A percentile compares a stretch with the other conserved stretches of the same genome.
Evolutionary conservation across 2,888 invertebrate genomes (phyloP).

Genomic region (Chymomyza amoena): DNA sequence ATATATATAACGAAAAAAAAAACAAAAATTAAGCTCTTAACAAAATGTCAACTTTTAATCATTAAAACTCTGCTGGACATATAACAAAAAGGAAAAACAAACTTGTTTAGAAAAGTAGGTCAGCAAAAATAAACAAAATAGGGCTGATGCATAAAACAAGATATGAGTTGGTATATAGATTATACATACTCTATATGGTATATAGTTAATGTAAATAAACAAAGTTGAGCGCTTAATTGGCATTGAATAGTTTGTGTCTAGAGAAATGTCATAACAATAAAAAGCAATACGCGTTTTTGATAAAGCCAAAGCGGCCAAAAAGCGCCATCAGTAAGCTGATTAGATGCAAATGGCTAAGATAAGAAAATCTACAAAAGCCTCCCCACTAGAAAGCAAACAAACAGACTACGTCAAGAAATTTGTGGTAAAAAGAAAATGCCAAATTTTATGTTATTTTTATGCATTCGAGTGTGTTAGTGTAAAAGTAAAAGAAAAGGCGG

Average conservation of each 20-base stretch:
- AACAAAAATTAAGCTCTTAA: not conserved
- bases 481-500: constrained; percentile 20
- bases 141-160: not conserved
- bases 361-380: constrained; percentile 18
- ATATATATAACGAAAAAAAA: not conserved
- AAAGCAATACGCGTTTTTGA: constrained; percentile 47
- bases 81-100: not conserved
- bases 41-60: constrained; percentile 54
- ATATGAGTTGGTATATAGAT: constrained; percentile 13
- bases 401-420: constrained; percentile 16
- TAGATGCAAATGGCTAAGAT: constrained; percentile 65
- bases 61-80: constrained; percentile 21
- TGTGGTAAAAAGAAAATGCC: constrained; percentile 14
- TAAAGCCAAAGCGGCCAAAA: constrained; percentile 27
- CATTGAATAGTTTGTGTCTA: constrained; percentile 26
- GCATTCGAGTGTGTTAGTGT: constrained; percentile 11
- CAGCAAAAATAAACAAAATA: constrained; percentile 5
- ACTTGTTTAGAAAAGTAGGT: constrained; percentile 35
- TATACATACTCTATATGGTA: no score
- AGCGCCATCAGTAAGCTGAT: constrained; percentile 52
- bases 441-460: constrained; percentile 66
- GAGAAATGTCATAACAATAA: constrained; percentile 30
- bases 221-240: constrained; percentile 46
- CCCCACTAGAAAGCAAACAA: not conserved
- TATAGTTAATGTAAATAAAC: not conserved